These are phyloP conservation scores for Coenonympha arcania DNA, from an alignment of 2,888 invertebrate species.

Conservation along the genomic window DNA sequence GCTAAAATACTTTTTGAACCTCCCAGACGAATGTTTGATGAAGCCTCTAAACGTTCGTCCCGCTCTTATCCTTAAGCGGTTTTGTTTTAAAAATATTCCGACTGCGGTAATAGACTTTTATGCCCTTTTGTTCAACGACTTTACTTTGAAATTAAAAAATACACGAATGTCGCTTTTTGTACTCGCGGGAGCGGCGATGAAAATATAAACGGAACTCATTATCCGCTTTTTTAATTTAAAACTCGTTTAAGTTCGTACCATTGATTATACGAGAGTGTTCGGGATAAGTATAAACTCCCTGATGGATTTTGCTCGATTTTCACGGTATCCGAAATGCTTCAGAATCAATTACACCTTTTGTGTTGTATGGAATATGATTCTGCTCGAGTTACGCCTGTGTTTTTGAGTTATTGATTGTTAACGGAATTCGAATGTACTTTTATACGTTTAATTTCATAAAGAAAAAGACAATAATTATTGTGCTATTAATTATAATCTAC, in stretches of 20 bases:
- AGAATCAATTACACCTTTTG: neutral
- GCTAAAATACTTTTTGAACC: conserved; percentile 5
- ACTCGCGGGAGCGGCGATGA: neutral
- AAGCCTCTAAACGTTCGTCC: conserved; percentile 4
- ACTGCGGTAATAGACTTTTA: conserved; percentile 11
- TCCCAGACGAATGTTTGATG: conserved; percentile 9
- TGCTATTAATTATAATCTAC: too few relatives aligned
- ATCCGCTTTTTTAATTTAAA: conserved; percentile 7
- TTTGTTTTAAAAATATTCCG: conserved; percentile 7
- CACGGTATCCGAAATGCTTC: neutral
- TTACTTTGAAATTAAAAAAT: conserved; percentile 9
- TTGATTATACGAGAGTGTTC: conserved; percentile 2
- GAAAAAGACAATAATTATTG: too few relatives aligned
- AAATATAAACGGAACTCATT: conserved; percentile 10
- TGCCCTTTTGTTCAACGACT: conserved; percentile 9
- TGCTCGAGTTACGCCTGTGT: neutral
- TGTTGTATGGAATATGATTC: neutral
- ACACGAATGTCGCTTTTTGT: conserved; percentile 7
- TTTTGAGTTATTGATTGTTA: neutral
- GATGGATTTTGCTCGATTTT: neutral
- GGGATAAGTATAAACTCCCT: neutral
- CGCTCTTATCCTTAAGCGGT: conserved; percentile 10
- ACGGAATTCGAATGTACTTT: too few relatives aligned
- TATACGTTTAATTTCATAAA: too few relatives aligned
- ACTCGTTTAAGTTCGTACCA: conserved; percentile 5